A percentile compares a stretch with the other conserved stretches of the same genome.
phyloP scores from a whole-genome alignment of 2,797 vertebrate genomes.

The Phataginus tricuspis region DNA sequence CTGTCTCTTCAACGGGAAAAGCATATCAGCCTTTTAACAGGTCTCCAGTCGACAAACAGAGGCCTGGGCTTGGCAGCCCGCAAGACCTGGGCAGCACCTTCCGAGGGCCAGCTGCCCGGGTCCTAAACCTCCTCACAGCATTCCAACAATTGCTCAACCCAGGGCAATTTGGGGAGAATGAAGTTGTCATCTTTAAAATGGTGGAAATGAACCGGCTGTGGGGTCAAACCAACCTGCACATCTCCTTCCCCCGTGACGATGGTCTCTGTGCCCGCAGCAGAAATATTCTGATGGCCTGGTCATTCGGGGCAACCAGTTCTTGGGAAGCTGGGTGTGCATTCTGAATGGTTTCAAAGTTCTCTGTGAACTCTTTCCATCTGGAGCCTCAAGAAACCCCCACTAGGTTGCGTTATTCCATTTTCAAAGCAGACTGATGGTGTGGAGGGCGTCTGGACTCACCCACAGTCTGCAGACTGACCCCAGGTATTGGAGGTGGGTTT shows the following conservation, averaged over 20 bases:
- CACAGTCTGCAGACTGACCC: background rate
- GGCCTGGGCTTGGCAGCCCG: background rate
- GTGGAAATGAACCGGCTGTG: background rate
- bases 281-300: background rate
- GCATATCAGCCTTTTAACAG: background rate
- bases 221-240: rapidly evolving
- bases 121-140: background rate
- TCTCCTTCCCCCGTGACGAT: background rate
- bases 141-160: background rate
- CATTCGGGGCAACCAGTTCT: background rate
- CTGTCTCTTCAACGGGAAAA: background rate
- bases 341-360: background rate
- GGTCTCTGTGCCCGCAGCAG: background rate
- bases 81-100: background rate
- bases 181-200: background rate
- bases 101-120: background rate
- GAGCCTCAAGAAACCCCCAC: background rate
- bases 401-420: background rate
- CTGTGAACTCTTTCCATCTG: background rate
- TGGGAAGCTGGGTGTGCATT: background rate
- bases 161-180: background rate
- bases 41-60: background rate
- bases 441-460: background rate
- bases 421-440: background rate
- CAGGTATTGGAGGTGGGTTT: background rate